Conservation (phyloP, 2,113 vertebrate species). For the Bos taurus region DNA sequence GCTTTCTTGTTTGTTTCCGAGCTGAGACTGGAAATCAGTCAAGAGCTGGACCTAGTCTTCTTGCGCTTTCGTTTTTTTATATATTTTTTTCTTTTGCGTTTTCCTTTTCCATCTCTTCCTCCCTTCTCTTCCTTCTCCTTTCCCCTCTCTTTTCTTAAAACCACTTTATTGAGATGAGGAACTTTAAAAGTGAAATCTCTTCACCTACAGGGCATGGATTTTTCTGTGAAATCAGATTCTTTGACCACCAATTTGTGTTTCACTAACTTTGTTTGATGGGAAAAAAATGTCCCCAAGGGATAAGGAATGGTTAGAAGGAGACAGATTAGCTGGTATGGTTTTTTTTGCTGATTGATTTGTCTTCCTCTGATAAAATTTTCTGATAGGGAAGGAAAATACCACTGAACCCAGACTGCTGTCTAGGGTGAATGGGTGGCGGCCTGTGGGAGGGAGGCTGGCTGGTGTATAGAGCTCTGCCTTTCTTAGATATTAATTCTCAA, state of each 20-base stretch:
- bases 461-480: neutral
- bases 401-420: neutral
- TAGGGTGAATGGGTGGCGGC: neutral
- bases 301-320: neutral
- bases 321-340: neutral
- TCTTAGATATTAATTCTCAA: neutral
- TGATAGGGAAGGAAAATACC: neutral
- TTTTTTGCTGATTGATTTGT: neutral
- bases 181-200: neutral
- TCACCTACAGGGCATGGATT: neutral
- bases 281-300: neutral
- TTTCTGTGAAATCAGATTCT: neutral
- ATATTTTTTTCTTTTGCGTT: neutral
- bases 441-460: neutral
- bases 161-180: neutral
- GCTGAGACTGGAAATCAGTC: neutral
- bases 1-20: neutral
- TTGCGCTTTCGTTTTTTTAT: neutral
- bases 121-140: neutral
- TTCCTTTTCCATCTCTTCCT: neutral
- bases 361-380: neutral
- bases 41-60: neutral
- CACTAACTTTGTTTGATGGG: neutral
- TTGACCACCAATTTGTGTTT: neutral
- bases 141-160: neutral